Percentiles rank a stretch among this genome's conserved stretches.
phyloP scores from a whole-genome alignment of 2,113 vertebrate genomes.

The Lampris incognitus region DNA sequence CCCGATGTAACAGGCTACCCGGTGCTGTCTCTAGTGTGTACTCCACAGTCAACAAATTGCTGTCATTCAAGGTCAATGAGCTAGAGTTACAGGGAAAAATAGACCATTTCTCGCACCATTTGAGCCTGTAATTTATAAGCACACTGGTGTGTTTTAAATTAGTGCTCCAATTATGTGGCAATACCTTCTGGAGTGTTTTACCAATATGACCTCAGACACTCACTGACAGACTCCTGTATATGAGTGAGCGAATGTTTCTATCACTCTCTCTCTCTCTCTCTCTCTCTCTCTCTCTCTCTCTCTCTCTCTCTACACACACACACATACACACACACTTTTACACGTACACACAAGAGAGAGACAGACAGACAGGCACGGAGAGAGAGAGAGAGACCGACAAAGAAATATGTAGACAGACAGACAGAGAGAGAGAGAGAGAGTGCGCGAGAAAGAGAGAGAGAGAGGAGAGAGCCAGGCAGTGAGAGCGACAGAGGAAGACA shows the following conservation, averaged over 20 bases:
- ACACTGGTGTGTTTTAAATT: constrained; percentile 70
- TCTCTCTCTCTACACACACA: no score
- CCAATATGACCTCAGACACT: constrained; percentile 42
- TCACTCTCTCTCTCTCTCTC: background rate
- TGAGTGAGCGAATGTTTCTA: background rate
- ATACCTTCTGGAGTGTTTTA: constrained; percentile 62
- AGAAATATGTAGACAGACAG: no score
- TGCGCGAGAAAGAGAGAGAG: no score
- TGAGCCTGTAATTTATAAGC: constrained; percentile 71
- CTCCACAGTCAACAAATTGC: constrained; percentile 70
- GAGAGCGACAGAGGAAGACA: no score
- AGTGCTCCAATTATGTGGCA: constrained; percentile 59
- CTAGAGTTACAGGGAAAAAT: constrained; percentile 68
- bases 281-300: background rate
- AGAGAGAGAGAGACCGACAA: no score
- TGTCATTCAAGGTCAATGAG: constrained; percentile 80
- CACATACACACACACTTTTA: no score
- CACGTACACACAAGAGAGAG: no score
- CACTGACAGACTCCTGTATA: constrained; percentile 14
- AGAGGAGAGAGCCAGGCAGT: no score
- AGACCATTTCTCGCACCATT: constrained; percentile 71
- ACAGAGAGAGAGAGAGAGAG: no score
- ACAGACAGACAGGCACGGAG: no score
- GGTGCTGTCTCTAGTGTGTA: constrained; percentile 64
- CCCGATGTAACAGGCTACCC: constrained; percentile 52